Conservation (phyloP, 2,113 vertebrate genomes). For the Ammodytes marinus region DNA sequence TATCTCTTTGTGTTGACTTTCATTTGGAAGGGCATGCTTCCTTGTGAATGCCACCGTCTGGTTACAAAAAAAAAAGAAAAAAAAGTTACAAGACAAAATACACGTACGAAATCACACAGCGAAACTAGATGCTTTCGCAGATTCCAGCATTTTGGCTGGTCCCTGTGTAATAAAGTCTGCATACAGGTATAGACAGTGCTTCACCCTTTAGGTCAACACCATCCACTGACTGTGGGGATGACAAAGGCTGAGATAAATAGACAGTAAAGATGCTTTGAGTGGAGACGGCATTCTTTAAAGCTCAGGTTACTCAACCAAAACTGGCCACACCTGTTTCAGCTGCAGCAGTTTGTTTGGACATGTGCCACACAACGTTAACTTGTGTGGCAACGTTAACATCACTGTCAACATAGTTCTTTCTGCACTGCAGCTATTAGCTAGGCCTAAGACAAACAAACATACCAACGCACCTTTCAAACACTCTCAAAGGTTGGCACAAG, state of each 20-base stretch:
- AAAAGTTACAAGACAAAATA: background rate
- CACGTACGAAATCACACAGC: background rate
- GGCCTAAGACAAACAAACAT: conserved; percentile 25
- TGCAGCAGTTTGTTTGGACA: background rate
- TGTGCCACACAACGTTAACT: background rate
- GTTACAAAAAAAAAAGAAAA: background rate
- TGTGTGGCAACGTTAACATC: background rate
- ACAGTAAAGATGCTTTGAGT: conserved; percentile 5
- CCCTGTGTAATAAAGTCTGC: background rate
- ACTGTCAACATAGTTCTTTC: conserved; percentile 13
- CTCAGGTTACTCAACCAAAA: conserved; percentile 63
- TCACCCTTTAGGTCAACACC: background rate
- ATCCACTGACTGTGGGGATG: background rate
- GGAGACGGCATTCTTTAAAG: conserved; percentile 26
- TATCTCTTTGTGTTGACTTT: conserved; percentile 92
- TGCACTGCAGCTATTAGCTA: background rate
- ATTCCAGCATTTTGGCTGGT: background rate
- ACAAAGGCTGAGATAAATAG: conserved; percentile 1
- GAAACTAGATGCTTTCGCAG: background rate
- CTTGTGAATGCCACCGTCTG: conserved; percentile 93
- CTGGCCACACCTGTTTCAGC: conserved; percentile 52
- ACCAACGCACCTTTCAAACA: background rate
- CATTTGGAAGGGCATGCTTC: conserved; percentile 89
- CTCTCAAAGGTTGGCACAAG: background rate
- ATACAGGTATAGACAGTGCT: background rate